Conservation (phyloP, 2,888 invertebrate species). For the Orchestes rusci region DNA sequence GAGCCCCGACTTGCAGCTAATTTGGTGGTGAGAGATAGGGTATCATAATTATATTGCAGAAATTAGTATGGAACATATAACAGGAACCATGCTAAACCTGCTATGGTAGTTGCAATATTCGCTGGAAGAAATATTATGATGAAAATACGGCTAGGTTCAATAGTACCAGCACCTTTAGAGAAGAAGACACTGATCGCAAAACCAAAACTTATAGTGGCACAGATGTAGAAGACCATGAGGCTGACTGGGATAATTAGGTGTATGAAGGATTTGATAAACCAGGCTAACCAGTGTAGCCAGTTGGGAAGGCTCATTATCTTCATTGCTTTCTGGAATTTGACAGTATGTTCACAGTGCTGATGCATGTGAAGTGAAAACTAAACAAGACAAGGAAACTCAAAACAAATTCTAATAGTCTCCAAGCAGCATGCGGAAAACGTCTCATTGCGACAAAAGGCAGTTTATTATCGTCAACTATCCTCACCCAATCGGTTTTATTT, state of each 20-base stretch:
- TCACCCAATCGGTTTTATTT: no score
- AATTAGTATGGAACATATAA: conserved; percentile 66
- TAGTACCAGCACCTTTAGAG: conserved; percentile 70
- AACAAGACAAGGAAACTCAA: conserved; percentile 72
- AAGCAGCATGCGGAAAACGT: conserved; percentile 69
- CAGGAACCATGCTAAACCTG: conserved; percentile 70
- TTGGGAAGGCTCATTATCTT: conserved; percentile 83
- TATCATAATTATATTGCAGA: conserved; percentile 55
- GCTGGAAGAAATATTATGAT: no score
- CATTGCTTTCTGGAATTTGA: conserved; percentile 68
- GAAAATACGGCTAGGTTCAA: no score
- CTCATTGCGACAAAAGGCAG: conserved; percentile 44
- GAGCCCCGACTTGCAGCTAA: conserved; percentile 58
- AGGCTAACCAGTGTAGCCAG: conserved; percentile 80
- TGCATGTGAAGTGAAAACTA: conserved; percentile 72
- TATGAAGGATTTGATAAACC: conserved; percentile 71
- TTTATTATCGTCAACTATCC: no score
- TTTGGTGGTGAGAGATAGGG: conserved; percentile 54
- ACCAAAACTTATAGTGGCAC: conserved; percentile 66
- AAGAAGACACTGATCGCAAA: conserved; percentile 77
- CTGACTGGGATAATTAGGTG: conserved; percentile 56
- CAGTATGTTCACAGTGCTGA: conserved; percentile 73
- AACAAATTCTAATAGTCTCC: conserved; percentile 55
- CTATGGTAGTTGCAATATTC: conserved; percentile 69
- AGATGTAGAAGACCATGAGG: conserved; percentile 58